Base-by-base conservation (phyloP, 2,797 vertebrate genomes). In the Aulostomus chinensis region DNA sequence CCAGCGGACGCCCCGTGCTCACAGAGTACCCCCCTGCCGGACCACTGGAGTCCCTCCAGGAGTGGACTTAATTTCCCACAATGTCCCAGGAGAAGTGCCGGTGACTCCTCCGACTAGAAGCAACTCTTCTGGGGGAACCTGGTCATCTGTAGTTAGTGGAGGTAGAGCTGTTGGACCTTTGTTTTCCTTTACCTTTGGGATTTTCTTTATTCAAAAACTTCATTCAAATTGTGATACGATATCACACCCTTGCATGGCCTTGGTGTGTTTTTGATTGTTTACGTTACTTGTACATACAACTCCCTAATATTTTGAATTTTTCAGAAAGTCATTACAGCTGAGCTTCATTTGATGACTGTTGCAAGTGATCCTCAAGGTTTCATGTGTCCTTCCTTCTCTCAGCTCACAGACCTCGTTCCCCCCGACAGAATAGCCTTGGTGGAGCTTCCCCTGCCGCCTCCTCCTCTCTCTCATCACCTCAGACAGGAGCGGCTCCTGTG, bases 71-170 rank as follows among this genome's bases (percentile, higher is more conserved):
- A 93, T 96, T 78, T 91, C 94, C 76, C 96, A 96, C 78, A 94
- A 91, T 80, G 81, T 92, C 56, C 81, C 95, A 26, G 94, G 90
- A 80, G 97, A 99, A 70, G 86, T 91, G 51, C 85, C 91, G 56
- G 78, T 90, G 72, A 82, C 94, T 80, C 83, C 94, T 47, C 90
- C 93, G 36, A 85, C 92, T 70, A 94, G 95, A 87, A 95, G 90
- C 84, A 96, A 91, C 86, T 92, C 95, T 42, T 95, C 95, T 28
- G 94, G 95, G 74, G 96, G 96, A 78, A 98, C 96, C 3, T 99
- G 97, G 97, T 99, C 97, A 50, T 96, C 96, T 31, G 96, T 99
- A 67, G 96, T 99, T 79, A 98, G 95, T 58, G 97, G 97, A 91
- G 96, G 97, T 98, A 81, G 4, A 16, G 1, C 6, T 13, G 1